Percentiles rank a stretch among this genome's conserved stretches.
Evolutionary conservation across 2,888 invertebrate species (phyloP).

Genomic region (Pantelozetes paolii): DNA sequence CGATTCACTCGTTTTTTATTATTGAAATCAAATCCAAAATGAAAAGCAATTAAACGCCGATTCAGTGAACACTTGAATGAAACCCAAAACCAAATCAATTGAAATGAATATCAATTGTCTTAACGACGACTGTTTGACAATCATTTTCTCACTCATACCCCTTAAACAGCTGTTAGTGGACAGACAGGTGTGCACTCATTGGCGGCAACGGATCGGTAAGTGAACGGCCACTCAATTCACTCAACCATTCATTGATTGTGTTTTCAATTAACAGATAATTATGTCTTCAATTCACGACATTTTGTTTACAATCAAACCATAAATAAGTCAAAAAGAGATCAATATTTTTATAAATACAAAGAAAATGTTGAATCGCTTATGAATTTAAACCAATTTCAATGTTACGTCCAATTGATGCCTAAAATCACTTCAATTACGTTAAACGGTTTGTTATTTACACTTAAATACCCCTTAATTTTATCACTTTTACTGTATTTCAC

Average conservation of each 20-base stretch:
- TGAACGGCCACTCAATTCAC: neutral
- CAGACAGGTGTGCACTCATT: neutral
- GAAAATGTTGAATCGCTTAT: slow-evolving; percentile 6
- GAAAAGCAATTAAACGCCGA: too few relatives aligned
- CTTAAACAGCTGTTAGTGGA: neutral
- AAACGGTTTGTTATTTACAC: neutral
- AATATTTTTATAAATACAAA: slow-evolving; percentile 9
- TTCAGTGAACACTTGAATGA: too few relatives aligned
- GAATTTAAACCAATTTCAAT: slow-evolving; percentile 1
- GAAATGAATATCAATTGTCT: slow-evolving; percentile 9
- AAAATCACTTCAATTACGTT: neutral
- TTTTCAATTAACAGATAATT: neutral
- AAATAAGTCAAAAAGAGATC: neutral
- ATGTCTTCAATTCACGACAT: too few relatives aligned
- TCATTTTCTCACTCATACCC: neutral
- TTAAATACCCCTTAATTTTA: too few relatives aligned
- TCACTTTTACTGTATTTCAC: too few relatives aligned
- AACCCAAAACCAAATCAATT: too few relatives aligned
- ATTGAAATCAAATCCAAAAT: too few relatives aligned
- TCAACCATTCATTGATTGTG: neutral
- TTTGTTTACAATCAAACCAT: slow-evolving; percentile 2
- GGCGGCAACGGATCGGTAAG: neutral
- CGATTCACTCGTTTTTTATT: too few relatives aligned
- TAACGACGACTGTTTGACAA: slow-evolving; percentile 3
- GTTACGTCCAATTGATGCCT: slow-evolving; percentile 4